A percentile compares a stretch with the other conserved stretches of the same genome.
Evolutionary conservation across 2,113 vertebrate species (phyloP).

Genomic region (Atrichornis clamosus): DNA sequence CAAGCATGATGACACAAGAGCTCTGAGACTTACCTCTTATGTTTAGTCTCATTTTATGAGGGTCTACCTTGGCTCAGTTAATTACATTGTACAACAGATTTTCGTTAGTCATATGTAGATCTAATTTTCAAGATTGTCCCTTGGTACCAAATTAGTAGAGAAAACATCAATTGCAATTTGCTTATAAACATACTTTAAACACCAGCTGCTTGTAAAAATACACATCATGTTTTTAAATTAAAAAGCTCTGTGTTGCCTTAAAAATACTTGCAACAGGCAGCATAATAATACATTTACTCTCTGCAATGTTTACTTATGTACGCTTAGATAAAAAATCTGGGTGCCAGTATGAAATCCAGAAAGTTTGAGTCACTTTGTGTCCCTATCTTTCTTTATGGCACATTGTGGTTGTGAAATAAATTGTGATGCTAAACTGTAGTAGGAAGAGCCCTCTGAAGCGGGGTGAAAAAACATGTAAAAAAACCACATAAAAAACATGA

Average conservation of each 20-base stretch:
- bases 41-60: background rate
- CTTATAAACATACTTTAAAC: slow-evolving; percentile 41
- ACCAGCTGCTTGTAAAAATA: slow-evolving; percentile 27
- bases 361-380: background rate
- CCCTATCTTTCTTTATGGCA: background rate
- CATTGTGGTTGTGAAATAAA: background rate
- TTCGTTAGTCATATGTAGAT: slow-evolving; percentile 37
- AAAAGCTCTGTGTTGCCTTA: slow-evolving; percentile 9
- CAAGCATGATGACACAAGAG: background rate
- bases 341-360: background rate
- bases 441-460: background rate
- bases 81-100: background rate
- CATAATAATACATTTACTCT: background rate
- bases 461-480: background rate
- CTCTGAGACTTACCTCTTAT: background rate
- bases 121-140: slow-evolving; percentile 27
- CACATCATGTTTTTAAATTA: background rate
- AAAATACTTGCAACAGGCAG: background rate
- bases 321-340: background rate
- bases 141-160: background rate
- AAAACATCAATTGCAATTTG: slow-evolving; percentile 34
- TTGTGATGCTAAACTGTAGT: background rate
- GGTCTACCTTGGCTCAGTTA: background rate
- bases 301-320: background rate
- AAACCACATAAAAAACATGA: too few species aligned